These are phyloP conservation scores for Mallotus villosus DNA, from an alignment of 2,797 vertebrate species.

Conservation along the genomic window DNA sequence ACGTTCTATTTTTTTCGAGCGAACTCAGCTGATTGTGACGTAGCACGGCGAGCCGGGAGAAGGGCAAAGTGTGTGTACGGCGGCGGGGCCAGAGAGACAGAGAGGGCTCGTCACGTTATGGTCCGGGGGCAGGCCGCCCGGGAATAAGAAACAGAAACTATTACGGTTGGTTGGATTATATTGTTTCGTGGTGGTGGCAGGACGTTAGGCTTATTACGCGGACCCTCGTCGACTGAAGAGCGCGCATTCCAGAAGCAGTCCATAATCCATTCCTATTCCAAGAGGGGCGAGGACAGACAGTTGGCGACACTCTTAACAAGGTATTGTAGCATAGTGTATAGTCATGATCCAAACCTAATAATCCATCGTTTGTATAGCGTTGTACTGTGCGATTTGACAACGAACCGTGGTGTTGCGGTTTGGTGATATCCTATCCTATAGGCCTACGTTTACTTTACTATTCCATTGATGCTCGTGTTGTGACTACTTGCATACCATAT, in stretches of 20 bases:
- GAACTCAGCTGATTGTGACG: constrained; percentile 69
- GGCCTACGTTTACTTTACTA: neutral
- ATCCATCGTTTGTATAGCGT: neutral
- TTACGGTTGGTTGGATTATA: neutral
- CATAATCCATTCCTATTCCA: constrained; percentile 29
- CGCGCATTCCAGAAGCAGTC: constrained; percentile 26
- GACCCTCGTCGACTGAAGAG: constrained; percentile 2
- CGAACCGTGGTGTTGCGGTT: too few relatives aligned
- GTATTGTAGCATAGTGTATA: constrained; percentile 2
- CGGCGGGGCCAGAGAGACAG: neutral
- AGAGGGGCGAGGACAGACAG: constrained; percentile 3
- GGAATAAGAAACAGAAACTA: constrained; percentile 14
- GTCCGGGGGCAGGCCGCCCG: constrained; percentile 12
- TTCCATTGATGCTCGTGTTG: neutral
- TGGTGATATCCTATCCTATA: neutral
- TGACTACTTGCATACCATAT: constrained; percentile 31
- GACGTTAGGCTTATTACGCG: neutral
- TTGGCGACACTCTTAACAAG: constrained; percentile 8
- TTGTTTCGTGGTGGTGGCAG: neutral
- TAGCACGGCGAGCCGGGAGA: constrained; percentile 28
- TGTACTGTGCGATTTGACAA: too few relatives aligned
- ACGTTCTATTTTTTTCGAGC: constrained; percentile 40
- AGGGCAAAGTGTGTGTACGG: constrained; percentile 19
- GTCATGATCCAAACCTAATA: neutral
- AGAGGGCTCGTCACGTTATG: constrained; percentile 11